Evolutionary conservation across 1,140 invertebrate species (phyloP), one percentile per base, ranked within the genome.

Genomic region (Listronotus bonariensis): DNA sequence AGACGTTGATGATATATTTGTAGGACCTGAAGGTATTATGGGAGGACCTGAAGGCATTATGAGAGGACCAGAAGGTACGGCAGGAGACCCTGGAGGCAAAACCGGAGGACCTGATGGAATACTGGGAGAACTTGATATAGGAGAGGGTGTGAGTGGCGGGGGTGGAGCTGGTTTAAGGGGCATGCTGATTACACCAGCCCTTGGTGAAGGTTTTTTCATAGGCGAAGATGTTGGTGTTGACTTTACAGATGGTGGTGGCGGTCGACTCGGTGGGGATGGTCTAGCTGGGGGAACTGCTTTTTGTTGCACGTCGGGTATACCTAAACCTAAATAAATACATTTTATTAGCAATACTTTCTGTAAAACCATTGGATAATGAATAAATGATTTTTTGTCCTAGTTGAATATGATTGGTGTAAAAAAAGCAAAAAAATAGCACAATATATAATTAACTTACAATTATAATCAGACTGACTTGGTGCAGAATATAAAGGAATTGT

Each of bases 401-500:
- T 15, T 3, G 2, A 41, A 41, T 12, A 3, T 41, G 2, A 15
- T 12, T 15, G 4, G 14, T n/a, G 40, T 12, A 15, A 14, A n/a
- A 6, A 17, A 46, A 46, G 4, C 15, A 14, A 3, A 11, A 46
- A 46, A 46, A 5, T 1, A 14, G 2, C 43, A 3, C 8, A 3
- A 46, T 46, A 17, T 7, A 31, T 15, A 40, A 26, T 48, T 38
- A 36, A 68, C 72, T 72, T 69, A 77, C 77, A 78, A 59, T 79
- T 78, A 55, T 78, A 78, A 40, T 77, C 74, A 0, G 72, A 69
- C 40, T 74, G 72, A 54, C 64, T 69, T 17, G 69, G 60, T 17
- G 69, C 74, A 7, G 82, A 82, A 72, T 84, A 88, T 20, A 96
- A 80, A 6, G 92, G 87, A 46, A 90, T 82, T 4, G 92, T 93